Evolutionary conservation across 2,888 invertebrate genomes (phyloP), one percentile per base, ranked within the genome.

Genomic region (Apodemia duryi): DNA sequence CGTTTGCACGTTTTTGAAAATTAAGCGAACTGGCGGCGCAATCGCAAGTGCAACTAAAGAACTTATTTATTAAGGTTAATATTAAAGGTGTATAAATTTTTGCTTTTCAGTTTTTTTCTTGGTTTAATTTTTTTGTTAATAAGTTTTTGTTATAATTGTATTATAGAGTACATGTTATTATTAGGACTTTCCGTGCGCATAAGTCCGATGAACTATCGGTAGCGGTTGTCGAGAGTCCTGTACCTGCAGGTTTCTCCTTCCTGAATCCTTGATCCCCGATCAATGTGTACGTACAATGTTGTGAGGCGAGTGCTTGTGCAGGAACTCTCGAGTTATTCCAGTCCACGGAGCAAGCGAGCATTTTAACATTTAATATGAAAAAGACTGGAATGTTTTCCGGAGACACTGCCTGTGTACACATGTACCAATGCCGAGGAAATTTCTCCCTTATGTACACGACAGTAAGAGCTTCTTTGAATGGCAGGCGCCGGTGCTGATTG

Each of bases 331-430:
- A 13, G 29, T 57, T 57, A 29, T 57, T 57, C 57, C 57, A 57
- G 6, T 13, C 13, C 57, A 57, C 29, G 29, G 29, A 28, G 54
- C 29, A 6, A 49, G 49, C n/a, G 54, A 29, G 10, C 54, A 29
- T 29, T 54, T 54, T 29, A 10, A 29, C 54, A 54, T 54, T 54
- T 54, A 54, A 54, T 29, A 54, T 28, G 29, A 54, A 49, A 57
- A 57, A 57, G 57, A 6, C 57, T 32, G 29, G 32, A 54, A 29
- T 29, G 32, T 32, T 57, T 57, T 57, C 32, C 32, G 57, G 13
- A 35, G 32, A 35, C 32, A 32, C 6, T 13, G 13, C 57, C 6
- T 57, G 57, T 57, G 57, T 57, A 57, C 57, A 57, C 57, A 13
- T 10, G 10, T 4, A 13, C 13, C 13, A 35, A 11, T 32, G 57